Base-by-base conservation (phyloP, 2,113 vertebrate species). In the Brienomyrus brachyistius region DNA sequence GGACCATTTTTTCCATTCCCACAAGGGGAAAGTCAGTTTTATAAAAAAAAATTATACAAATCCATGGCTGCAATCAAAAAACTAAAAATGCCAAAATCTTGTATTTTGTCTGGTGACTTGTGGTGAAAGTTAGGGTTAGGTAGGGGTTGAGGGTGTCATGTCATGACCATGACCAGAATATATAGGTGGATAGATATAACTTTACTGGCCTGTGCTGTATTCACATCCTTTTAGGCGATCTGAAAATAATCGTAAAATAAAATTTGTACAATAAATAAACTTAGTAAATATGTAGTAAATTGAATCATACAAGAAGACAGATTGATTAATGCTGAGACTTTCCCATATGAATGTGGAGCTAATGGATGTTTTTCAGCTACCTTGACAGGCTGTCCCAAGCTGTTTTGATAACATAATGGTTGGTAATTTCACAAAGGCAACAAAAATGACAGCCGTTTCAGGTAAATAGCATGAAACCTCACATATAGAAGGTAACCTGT, bases 401-500 rank as follows among this genome's bases (percentile, higher is more conserved):
- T 43, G 23, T 50, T 52, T 54, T 87, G 11, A 21, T 47, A 45
- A 66, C 17, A 23, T n/a, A 47, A 47, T 88, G 56, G 35, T 45
- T 66, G 27, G 85, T 54, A 40, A 48, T 88, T 88, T 66, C 56
- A 43, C 21, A 66, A 88, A 88, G 40, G 19, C 56, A 47, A 23
- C 47, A 56, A 66, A 66, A 43, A 45, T 43, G 21, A 66, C 17
- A 59, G 87, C 87, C 21, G 6, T 88, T 47, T 47, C 87, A 88
- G 87, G 56, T 66, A 88, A 66, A 88, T 51, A 47, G 54, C 45
- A 88, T n/a, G 35, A 59, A 62, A 62, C 54, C 86, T 31, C 86
- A 87, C 21, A 6, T 74, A 77, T 43, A 89, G 90, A 88, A 85
- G 83, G 45, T 88, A 59, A 90, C 89, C 86, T 85, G 74, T 89